Base-by-base conservation (phyloP, 1,140 invertebrate genomes). In the Drosophila murphyi region DNA sequence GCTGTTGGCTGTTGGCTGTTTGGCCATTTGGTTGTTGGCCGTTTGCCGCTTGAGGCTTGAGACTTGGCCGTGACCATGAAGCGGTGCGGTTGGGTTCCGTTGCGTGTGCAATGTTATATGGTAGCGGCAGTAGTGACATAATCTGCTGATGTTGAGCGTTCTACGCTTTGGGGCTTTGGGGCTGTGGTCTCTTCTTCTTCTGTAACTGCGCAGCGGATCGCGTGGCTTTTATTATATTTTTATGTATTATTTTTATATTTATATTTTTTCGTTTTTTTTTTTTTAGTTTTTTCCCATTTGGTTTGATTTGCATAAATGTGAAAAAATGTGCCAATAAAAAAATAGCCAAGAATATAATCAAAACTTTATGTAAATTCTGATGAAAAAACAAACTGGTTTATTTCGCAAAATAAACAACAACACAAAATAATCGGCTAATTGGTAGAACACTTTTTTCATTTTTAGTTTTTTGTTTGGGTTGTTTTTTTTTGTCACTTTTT, bases 191-290 rank as follows among this genome's bases (percentile, higher is more conserved):
- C 59, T 74, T 74, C 59, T 85, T 59, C 76, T 87, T 83, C 80
- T 89, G 85, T 89, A 87, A 87, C 85, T 87, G 83, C 83, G 83
- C 85, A 87, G 80, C 85, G 80, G 71, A 71, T 82, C 80, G 73
- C 64, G 57, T 74, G 57, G 57, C 67, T 51, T 74, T 68, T 74
- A 48, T 61, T 73, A 20, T 51, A 37, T 34, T 51, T 56, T 32
- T 63, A 31, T 48, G 28, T 67, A 20, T 57, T 8, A 20, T 37
- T 35, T 41, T 12, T 50, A 31, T 39, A 47, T 55, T 52, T 55
- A 47, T 60, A 37, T 51, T 29, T 50, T 73, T 60, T 48, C 39
- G 50, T 61, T 61, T 54, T 51, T 20, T 20, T 20, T 20, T 20
- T 20, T 20, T 20, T 20, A 2, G 20, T 20, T 20, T 20, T 20